A percentile compares a stretch with the other conserved stretches of the same genome.
phyloP scores from a whole-genome alignment of 1,140 invertebrate species.

The Cherax destructor region DNA sequence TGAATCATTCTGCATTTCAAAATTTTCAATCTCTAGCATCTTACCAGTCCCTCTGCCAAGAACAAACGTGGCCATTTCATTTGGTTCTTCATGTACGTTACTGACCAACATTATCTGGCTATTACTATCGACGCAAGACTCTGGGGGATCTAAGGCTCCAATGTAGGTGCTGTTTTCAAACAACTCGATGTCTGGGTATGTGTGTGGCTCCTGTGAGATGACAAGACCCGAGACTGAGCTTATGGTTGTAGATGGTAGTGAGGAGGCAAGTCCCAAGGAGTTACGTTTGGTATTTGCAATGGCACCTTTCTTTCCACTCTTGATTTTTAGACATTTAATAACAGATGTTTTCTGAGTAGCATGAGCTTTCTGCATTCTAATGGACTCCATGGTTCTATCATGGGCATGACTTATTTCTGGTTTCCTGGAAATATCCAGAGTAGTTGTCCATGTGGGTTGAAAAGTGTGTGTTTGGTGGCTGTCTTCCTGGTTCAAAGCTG shows the following conservation, averaged over 20 bases:
- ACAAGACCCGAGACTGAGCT: neutral
- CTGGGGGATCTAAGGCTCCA: neutral
- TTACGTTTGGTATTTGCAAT: neutral
- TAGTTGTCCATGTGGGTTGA: neutral
- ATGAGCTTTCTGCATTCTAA: neutral
- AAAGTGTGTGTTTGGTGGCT: neutral
- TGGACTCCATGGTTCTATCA: neutral
- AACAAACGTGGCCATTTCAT: constrained; percentile 24
- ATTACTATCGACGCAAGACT: neutral
- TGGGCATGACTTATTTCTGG: neutral
- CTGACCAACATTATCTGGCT: constrained; percentile 17
- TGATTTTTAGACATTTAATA: neutral
- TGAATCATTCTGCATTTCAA: constrained; percentile 1
- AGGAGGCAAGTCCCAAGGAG: neutral
- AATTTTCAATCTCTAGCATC: constrained; percentile 6
- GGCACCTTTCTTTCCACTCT: neutral
- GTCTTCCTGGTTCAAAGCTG: neutral
- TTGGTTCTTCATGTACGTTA: constrained; percentile 13
- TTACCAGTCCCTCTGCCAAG: neutral
- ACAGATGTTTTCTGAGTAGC: neutral
- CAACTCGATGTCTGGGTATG: constrained; percentile 3
- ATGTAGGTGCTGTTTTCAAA: neutral
- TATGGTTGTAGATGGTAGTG: neutral
- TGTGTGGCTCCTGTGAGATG: constrained; percentile 20
- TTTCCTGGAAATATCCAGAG: neutral